Conservation (phyloP, 2,797 vertebrate species). For the Ibycter americanus region DNA sequence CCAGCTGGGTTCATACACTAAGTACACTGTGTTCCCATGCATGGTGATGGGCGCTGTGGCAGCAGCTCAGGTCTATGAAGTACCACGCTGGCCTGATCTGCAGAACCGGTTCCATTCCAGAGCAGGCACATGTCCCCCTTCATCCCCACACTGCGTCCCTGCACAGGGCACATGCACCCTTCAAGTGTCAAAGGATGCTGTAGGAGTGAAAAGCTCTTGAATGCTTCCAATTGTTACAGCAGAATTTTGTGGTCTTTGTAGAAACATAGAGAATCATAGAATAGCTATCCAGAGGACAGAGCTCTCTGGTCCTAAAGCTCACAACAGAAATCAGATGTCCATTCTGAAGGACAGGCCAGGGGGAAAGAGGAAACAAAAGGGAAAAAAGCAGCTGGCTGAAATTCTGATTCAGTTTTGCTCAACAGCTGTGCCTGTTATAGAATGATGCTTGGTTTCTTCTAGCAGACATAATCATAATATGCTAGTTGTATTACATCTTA, state of each 20-base stretch:
- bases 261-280: background rate
- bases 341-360: background rate
- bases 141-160: background rate
- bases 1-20: background rate
- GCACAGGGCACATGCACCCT: background rate
- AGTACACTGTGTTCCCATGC: accelerated
- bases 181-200: background rate
- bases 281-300: background rate
- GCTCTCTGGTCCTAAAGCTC: background rate
- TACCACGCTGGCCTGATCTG: background rate
- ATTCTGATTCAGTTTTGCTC: background rate
- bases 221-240: background rate
- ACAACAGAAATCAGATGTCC: background rate
- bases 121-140: background rate
- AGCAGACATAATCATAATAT: accelerated
- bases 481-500: background rate
- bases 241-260: background rate
- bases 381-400: background rate
- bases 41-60: background rate
- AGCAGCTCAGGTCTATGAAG: background rate
- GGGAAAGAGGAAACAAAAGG: background rate
- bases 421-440: background rate
- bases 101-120: background rate
- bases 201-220: background rate
- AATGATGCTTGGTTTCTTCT: background rate